Evolutionary conservation across 2,797 vertebrate genomes (phyloP).

Genomic region (Carapus acus): DNA sequence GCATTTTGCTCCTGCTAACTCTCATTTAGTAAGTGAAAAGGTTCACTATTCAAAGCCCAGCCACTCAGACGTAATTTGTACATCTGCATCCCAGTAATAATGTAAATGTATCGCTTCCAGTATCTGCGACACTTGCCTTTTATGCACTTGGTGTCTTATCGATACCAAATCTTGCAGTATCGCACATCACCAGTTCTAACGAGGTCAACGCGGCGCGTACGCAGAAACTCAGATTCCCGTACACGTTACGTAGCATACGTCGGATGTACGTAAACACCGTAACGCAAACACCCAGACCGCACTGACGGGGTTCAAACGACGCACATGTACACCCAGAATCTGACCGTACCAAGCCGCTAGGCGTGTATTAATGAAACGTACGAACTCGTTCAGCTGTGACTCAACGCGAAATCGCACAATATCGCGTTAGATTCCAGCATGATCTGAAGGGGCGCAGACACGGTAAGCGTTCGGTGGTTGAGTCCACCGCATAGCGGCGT

Average conservation of each 20-base stretch:
- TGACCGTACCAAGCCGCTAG: not conserved
- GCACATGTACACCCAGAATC: conserved; percentile 32
- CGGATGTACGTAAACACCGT: conserved; percentile 45
- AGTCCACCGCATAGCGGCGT: conserved; percentile 6
- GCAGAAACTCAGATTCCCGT: conserved; percentile 16
- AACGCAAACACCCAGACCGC: not conserved
- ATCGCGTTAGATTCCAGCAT: not conserved
- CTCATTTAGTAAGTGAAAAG: no score
- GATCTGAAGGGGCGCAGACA: not conserved
- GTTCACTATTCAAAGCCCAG: no score
- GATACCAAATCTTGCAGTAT: no score
- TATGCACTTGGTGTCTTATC: no score
- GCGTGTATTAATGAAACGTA: conserved; percentile 26
- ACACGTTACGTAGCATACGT: conserved; percentile 17
- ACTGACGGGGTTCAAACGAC: conserved; percentile 3
- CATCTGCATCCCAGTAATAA: no score
- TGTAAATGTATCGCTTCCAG: no score
- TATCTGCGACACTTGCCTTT: no score
- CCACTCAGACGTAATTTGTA: no score
- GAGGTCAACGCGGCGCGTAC: not conserved
- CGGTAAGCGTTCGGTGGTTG: conserved; percentile 38
- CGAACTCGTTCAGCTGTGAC: not conserved
- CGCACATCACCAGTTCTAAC: no score
- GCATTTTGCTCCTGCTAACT: no score
- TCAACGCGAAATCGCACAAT: conserved; percentile 2